Percentiles rank a stretch among this genome's conserved stretches.
These are phyloP conservation scores for Corythornis leucogaster DNA, from an alignment of 2,797 vertebrate species.

Conservation along the genomic window DNA sequence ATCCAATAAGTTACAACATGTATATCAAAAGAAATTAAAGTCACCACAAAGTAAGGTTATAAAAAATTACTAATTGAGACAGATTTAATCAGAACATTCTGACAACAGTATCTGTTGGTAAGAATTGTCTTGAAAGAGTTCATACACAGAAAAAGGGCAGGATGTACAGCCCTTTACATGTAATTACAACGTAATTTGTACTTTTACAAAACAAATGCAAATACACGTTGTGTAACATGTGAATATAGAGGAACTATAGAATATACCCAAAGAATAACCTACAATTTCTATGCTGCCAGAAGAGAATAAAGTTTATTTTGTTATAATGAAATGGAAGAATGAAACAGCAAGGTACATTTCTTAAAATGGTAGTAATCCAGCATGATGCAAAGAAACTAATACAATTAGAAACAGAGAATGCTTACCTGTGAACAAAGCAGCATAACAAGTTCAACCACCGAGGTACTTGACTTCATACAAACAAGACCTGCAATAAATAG, in stretches of 20 bases:
- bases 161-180: not conserved
- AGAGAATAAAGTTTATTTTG: not conserved
- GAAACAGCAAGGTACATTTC: not conserved
- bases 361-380: not conserved
- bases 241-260: not conserved
- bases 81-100: not conserved
- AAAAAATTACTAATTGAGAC: not conserved
- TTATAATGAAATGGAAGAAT: not conserved
- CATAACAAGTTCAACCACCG: constrained; percentile 98
- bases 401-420: not conserved
- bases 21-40: not conserved
- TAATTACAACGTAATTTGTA: not conserved
- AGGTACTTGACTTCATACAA: constrained; percentile 99
- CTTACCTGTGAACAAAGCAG: constrained; percentile 97
- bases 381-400: not conserved
- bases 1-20: not conserved
- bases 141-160: not conserved
- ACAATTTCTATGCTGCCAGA: not conserved
- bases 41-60: not conserved
- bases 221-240: not conserved
- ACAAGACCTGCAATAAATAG: constrained; percentile 86
- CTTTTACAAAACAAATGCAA: not conserved
- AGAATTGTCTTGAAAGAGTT: not conserved
- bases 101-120: not conserved
- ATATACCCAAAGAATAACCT: not conserved